Conservation (phyloP, 2,113 vertebrate species). For the Zosterops pallidus region DNA sequence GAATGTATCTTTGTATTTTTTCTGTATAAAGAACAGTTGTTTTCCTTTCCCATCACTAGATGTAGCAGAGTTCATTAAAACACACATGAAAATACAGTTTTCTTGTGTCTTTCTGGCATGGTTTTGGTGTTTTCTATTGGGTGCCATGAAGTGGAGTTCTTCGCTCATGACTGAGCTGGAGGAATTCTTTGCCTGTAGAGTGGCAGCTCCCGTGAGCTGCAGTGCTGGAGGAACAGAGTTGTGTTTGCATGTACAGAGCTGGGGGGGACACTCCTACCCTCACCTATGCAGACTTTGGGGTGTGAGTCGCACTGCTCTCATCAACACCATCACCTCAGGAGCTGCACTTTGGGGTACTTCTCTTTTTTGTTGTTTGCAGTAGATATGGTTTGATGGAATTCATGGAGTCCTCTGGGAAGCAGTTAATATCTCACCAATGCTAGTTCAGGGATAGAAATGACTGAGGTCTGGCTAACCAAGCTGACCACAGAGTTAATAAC, state of each 20-base stretch:
- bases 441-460: not conserved
- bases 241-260: fast-evolving
- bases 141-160: not conserved
- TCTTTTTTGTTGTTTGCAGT: not conserved
- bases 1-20: not conserved
- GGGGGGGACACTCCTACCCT: no score
- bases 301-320: fast-evolving
- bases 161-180: fast-evolving
- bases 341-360: not conserved
- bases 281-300: fast-evolving
- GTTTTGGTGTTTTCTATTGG: not conserved
- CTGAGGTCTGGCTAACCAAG: not conserved
- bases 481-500: not conserved
- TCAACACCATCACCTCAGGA: not conserved
- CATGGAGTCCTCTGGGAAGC: not conserved
- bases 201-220: not conserved
- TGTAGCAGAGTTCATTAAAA: not conserved
- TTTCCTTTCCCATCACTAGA: fast-evolving
- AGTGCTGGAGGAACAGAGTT: fast-evolving
- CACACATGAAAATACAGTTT: not conserved
- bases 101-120: not conserved
- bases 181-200: not conserved
- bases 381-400: not conserved
- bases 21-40: not conserved
- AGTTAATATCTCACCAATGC: not conserved